phyloP scores from a whole-genome alignment of 2,888 invertebrate species.

The Epinotia ramella region DNA sequence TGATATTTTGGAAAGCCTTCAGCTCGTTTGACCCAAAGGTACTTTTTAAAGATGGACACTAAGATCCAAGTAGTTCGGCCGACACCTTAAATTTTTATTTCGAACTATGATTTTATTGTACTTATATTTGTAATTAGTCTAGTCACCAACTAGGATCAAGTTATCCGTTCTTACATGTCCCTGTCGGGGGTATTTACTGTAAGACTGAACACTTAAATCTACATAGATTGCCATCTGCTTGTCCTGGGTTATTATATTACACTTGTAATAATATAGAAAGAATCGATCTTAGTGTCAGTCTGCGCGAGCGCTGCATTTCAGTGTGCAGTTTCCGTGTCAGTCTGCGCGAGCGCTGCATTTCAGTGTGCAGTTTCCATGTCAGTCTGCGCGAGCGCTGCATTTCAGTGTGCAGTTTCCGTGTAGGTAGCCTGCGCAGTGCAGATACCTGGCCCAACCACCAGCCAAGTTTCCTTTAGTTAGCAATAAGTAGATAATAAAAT shows the following conservation, averaged over 20 bases:
- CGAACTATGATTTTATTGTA: constrained; percentile 58
- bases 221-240: constrained; percentile 10
- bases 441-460: constrained; percentile 57
- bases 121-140: constrained; percentile 65
- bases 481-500: constrained; percentile 64
- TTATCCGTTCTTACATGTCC: constrained; percentile 51
- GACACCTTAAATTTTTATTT: constrained; percentile 49
- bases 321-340: constrained; percentile 52
- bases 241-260: constrained; percentile 49
- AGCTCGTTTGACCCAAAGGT: constrained; percentile 47
- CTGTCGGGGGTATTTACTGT: constrained; percentile 39
- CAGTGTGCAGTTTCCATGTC: constrained; percentile 56
- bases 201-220: constrained; percentile 59
- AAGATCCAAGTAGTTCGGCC: constrained; percentile 55
- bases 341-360: constrained; percentile 52
- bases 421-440: constrained; percentile 61
- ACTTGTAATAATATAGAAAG: constrained; percentile 20
- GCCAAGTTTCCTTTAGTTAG: constrained; percentile 64
- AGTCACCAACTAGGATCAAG: constrained; percentile 64
- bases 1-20: constrained; percentile 49
- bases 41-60: constrained; percentile 59
- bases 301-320: constrained; percentile 47
- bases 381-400: constrained; percentile 48
- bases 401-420: constrained; percentile 50
- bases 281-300: constrained; percentile 62